Percentiles rank a stretch among this genome's conserved stretches.
These are phyloP conservation scores for Anoura caudifer DNA, from an alignment of 2,113 vertebrate species.

Conservation along the genomic window DNA sequence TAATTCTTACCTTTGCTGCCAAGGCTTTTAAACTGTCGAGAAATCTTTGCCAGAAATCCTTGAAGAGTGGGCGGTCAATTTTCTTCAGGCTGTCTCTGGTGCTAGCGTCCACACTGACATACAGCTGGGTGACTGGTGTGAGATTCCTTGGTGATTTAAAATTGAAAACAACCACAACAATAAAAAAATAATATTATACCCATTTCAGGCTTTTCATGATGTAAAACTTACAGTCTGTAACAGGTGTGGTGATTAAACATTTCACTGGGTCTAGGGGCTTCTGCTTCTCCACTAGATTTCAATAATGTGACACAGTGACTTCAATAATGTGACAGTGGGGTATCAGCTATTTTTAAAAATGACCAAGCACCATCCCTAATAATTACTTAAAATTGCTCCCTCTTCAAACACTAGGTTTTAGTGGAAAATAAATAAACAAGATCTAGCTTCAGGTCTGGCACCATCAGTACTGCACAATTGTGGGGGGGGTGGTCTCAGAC, in stretches of 20 bases:
- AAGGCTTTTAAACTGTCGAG: conserved; percentile 93
- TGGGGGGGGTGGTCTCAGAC: not conserved
- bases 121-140: conserved; percentile 94
- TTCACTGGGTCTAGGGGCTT: not conserved
- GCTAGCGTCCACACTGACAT: conserved; percentile 96
- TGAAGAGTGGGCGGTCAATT: conserved; percentile 97
- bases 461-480: not conserved
- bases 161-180: not conserved
- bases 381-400: not conserved
- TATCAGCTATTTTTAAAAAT: not conserved
- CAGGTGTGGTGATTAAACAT: not conserved
- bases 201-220: not conserved
- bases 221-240: not conserved
- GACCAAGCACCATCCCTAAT: not conserved
- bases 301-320: not conserved
- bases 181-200: not conserved
- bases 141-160: conserved; percentile 83
- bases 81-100: conserved; percentile 94
- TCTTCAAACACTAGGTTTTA: not conserved
- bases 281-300: not conserved
- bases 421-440: not conserved
- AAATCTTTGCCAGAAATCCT: conserved; percentile 97
- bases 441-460: not conserved
- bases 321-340: not conserved
- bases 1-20: conserved; percentile 90